phyloP scores from a whole-genome alignment of 2,888 invertebrate species.

The Cryptosula pallasiana region DNA sequence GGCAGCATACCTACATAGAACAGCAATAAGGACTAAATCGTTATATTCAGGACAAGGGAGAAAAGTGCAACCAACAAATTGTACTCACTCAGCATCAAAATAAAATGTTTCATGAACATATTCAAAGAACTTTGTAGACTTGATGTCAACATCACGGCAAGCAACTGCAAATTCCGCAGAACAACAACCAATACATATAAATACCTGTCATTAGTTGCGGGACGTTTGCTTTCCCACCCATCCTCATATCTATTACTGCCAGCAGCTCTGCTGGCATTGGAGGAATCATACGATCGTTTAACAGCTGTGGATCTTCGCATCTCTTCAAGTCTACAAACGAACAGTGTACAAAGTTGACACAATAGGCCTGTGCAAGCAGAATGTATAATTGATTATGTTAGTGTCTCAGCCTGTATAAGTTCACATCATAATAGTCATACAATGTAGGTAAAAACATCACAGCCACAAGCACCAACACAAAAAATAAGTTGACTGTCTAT shows the following conservation, averaged over 20 bases:
- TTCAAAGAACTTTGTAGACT: conserved; percentile 21
- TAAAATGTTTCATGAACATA: background rate
- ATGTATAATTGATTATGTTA: no score
- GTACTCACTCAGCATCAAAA: conserved; percentile 7
- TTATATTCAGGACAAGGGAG: background rate
- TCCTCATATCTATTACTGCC: conserved; percentile 2
- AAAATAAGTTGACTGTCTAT: no score
- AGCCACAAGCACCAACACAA: no score
- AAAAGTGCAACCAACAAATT: background rate
- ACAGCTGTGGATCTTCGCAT: background rate
- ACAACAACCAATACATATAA: background rate
- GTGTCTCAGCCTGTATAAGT: no score
- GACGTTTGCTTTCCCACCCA: conserved; percentile 21
- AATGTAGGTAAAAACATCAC: background rate
- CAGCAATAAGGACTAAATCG: background rate
- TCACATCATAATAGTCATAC: no score
- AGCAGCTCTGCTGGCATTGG: background rate
- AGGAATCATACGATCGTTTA: background rate
- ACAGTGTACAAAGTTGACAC: no score
- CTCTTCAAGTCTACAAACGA: conserved; percentile 16
- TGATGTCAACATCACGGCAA: conserved; percentile 8
- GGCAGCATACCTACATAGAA: background rate
- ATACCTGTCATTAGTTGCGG: background rate
- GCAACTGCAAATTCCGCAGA: background rate
- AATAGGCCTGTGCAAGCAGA: no score